Conservation (phyloP, 2,888 invertebrate genomes). For the Apeira syringaria region DNA sequence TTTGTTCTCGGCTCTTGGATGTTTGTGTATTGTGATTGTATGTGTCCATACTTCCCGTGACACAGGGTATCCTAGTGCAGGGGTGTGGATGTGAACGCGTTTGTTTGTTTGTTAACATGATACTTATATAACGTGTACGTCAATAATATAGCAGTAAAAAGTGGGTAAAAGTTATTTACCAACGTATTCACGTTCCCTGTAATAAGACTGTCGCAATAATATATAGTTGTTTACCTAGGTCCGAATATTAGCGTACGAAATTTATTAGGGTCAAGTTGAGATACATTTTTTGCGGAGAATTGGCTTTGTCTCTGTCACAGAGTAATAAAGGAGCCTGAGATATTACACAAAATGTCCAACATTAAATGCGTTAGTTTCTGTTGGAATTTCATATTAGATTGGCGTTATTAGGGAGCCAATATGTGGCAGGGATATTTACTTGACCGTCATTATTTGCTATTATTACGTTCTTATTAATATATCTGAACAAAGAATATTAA, state of each 20-base stretch:
- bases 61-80: too few relatives aligned
- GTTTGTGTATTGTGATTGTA: too few relatives aligned
- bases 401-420: slow-evolving; percentile 5
- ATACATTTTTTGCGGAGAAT: slow-evolving; percentile 17
- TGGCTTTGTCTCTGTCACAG: slow-evolving; percentile 22
- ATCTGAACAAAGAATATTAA: too few relatives aligned
- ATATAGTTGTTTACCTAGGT: slow-evolving; percentile 4
- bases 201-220: slow-evolving; percentile 3
- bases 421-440: slow-evolving; percentile 3
- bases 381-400: slow-evolving; percentile 14
- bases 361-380: slow-evolving; percentile 13
- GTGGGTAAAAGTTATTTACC: too few relatives aligned
- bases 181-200: background rate
- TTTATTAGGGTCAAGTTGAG: slow-evolving; percentile 22
- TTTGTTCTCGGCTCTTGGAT: too few relatives aligned
- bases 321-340: slow-evolving; percentile 19
- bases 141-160: too few relatives aligned
- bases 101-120: too few relatives aligned
- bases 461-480: too few relatives aligned
- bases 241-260: slow-evolving; percentile 18
- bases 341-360: slow-evolving; percentile 12
- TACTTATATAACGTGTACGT: too few relatives aligned
- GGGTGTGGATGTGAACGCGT: too few relatives aligned
- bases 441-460: too few relatives aligned
- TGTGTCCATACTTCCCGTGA: too few relatives aligned